These are phyloP conservation scores for Andrena chrysosceles DNA, from an alignment of 2,888 invertebrate genomes.

Conservation along the genomic window DNA sequence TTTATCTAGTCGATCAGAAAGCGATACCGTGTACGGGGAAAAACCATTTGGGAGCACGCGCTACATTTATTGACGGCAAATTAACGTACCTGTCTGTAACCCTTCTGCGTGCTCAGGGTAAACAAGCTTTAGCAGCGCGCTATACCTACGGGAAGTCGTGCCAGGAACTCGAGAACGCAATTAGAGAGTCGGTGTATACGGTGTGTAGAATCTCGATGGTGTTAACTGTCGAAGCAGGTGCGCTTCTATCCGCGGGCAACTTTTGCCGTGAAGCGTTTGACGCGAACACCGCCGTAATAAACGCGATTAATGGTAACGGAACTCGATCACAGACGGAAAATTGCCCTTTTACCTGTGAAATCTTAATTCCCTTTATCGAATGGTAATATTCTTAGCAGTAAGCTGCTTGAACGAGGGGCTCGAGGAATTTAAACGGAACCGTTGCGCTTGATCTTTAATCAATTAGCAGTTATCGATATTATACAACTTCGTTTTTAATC, in stretches of 20 bases:
- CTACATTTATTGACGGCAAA: conserved; percentile 66
- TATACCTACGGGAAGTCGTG: conserved; percentile 69
- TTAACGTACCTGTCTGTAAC: conserved; percentile 55
- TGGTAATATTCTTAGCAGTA: not conserved
- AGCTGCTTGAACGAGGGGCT: not conserved
- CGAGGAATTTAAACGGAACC: not conserved
- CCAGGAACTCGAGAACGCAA: conserved; percentile 75
- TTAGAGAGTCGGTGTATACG: conserved; percentile 74
- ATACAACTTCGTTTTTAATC: too few species aligned
- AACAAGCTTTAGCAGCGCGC: conserved; percentile 66
- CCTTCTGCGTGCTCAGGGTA: conserved; percentile 62
- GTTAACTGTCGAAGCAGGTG: conserved; percentile 78
- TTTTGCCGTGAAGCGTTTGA: conserved; percentile 55
- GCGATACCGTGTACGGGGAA: conserved; percentile 56
- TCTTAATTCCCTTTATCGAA: conserved; percentile 22
- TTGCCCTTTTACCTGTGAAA: not conserved
- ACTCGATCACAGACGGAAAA: conserved; percentile 3
- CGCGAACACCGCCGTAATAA: conserved; percentile 36
- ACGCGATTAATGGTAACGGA: conserved; percentile 47
- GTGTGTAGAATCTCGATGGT: conserved; percentile 67
- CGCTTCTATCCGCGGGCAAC: conserved; percentile 57
- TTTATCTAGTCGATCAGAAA: conserved; percentile 58
- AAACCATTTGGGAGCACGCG: conserved; percentile 58
- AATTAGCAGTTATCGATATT: not conserved
- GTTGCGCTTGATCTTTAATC: not conserved